Evolutionary conservation across 2,797 vertebrate genomes (phyloP).

Genomic region (Heliangelus exortis): DNA sequence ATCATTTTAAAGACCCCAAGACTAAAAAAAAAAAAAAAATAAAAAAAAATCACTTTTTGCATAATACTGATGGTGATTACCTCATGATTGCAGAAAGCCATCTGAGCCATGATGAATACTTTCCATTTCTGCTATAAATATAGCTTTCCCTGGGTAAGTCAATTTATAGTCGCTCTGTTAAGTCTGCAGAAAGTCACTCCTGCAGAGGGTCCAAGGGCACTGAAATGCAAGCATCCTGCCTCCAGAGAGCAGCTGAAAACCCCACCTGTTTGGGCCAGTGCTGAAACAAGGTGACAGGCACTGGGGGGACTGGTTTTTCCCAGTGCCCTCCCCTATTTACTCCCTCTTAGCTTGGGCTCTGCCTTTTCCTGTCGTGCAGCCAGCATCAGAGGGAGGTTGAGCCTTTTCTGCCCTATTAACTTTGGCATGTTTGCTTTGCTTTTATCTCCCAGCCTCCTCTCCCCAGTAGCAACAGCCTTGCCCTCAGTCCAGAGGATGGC

Average conservation of each 20-base stretch:
- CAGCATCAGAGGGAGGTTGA: conserved; percentile 10
- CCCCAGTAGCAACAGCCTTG: conserved; percentile 62
- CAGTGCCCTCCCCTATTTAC: background rate
- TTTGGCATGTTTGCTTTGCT: conserved; percentile 72
- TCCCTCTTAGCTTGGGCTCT: background rate
- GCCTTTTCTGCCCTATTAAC: conserved; percentile 69
- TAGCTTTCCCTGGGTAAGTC: background rate
- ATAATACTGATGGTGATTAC: background rate
- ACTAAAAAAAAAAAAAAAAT: no score
- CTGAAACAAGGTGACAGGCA: background rate
- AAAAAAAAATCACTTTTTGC: no score
- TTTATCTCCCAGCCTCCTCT: conserved; percentile 69
- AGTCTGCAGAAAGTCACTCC: background rate
- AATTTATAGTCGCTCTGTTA: background rate
- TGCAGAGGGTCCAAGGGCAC: background rate
- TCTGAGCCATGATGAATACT: background rate
- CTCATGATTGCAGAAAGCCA: background rate
- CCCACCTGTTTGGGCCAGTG: conserved; percentile 6
- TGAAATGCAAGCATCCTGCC: background rate
- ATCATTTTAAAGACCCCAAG: background rate
- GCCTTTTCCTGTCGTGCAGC: background rate
- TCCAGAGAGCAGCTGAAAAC: background rate
- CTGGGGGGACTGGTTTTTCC: background rate
- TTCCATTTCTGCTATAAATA: conserved; percentile 29
- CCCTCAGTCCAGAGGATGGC: conserved; percentile 61